Evolutionary conservation across 2,888 invertebrate genomes (phyloP).

Genomic region (Ormyrus nitidulus): DNA sequence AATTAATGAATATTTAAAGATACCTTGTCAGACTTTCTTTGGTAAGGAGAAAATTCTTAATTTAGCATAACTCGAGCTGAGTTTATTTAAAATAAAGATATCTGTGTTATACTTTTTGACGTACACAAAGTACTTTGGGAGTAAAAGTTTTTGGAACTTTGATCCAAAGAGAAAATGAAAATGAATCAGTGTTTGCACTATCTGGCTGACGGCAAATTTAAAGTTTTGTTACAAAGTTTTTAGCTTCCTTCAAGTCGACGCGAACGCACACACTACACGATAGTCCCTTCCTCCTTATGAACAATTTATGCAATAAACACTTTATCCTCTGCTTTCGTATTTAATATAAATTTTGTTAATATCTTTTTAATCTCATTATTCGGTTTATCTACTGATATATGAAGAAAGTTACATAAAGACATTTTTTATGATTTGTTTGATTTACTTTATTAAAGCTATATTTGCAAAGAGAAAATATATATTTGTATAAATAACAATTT

Average conservation of each 20-base stretch:
- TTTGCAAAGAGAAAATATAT: constrained; percentile 12
- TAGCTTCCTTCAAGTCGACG: constrained; percentile 36
- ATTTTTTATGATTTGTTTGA: constrained; percentile 1
- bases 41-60: no score
- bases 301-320: constrained; percentile 5
- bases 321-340: background rate
- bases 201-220: constrained; percentile 42
- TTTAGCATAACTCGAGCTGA: no score
- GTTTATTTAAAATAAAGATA: no score
- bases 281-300: constrained; percentile 1
- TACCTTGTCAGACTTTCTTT: no score
- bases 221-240: constrained; percentile 39
- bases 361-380: background rate
- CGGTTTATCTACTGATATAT: background rate
- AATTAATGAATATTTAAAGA: no score
- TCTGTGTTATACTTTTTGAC: no score
- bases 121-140: no score
- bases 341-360: background rate
- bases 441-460: background rate
- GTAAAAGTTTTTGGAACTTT: no score
- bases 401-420: constrained; percentile 8
- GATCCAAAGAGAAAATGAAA: constrained; percentile 6
- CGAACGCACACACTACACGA: constrained; percentile 46
- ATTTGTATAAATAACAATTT: constrained; percentile 23
- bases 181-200: constrained; percentile 29